These are phyloP conservation scores for Sandelia bainsii DNA, from an alignment of 2,797 vertebrate species.

Conservation along the genomic window DNA sequence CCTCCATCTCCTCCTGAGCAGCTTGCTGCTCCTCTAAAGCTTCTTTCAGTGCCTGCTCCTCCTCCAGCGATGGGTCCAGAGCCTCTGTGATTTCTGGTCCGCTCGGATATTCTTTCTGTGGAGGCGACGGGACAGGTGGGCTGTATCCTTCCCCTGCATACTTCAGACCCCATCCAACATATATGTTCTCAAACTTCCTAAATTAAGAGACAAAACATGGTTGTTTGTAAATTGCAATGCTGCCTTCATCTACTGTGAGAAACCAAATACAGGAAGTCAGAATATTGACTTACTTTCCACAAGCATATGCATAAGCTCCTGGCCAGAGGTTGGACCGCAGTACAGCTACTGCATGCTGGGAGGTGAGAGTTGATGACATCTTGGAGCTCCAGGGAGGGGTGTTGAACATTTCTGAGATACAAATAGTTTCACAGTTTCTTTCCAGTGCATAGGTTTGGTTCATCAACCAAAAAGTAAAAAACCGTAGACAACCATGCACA, in stretches of 20 bases:
- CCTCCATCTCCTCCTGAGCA: slow-evolving; percentile 80
- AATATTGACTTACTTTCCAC: slow-evolving; percentile 86
- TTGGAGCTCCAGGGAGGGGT: slow-evolving; percentile 88
- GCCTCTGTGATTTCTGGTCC: slow-evolving; percentile 88
- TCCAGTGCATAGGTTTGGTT: not conserved
- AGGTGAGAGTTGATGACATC: slow-evolving; percentile 86
- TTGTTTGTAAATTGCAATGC: not conserved
- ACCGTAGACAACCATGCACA: too few relatives aligned
- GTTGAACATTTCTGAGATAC: slow-evolving; percentile 84
- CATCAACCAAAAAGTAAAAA: not conserved
- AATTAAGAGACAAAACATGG: slow-evolving; percentile 11
- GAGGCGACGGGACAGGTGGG: slow-evolving; percentile 77
- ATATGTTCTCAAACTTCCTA: slow-evolving; percentile 95
- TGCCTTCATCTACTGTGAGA: not conserved
- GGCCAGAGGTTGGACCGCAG: slow-evolving; percentile 94
- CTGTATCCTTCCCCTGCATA: slow-evolving; percentile 84
- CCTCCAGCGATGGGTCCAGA: slow-evolving; percentile 88
- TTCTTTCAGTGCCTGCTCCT: slow-evolving; percentile 86
- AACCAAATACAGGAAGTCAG: not conserved
- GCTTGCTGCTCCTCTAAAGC: slow-evolving; percentile 82
- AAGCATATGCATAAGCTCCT: slow-evolving; percentile 89
- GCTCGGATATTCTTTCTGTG: slow-evolving; percentile 85
- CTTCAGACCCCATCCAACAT: slow-evolving; percentile 95
- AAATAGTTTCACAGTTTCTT: not conserved
- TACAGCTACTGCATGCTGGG: slow-evolving; percentile 89